Base-by-base conservation (phyloP, 1,140 invertebrate genomes). In the Drosophila willistoni region DNA sequence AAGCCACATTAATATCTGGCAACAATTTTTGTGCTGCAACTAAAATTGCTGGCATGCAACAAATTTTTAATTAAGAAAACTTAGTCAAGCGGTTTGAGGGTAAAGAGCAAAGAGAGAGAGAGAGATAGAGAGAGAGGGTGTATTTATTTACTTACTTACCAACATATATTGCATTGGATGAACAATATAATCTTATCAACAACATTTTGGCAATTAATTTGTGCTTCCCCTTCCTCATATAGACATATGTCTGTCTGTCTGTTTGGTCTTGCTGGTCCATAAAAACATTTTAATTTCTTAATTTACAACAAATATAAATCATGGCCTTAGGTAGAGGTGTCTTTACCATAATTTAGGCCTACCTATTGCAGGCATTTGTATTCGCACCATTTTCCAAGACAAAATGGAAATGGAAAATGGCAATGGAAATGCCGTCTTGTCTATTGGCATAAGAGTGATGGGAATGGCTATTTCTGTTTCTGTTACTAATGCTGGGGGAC, bases 251-350 rank as follows among this genome's bases (percentile, higher is more conserved):
- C 57, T 36, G 22, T 22, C 7, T 22, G 19, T 22, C 19, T 22
- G 19, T 1, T 22, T 22, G 1, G 73, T 19, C 61, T 7, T 41
- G 66, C 61, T 77, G 76, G 42, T 39, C 84, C 85, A 89, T 84
- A 89, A 89, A 89, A 76, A 71, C 81, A 90, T 89, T 89, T 89
- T 89, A 89, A 89, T 89, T 89, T 89, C 84, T 89, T 89, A 81
- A 89, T 89, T 89, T 90, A 84, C 81, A 87, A 73, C 80, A 81
- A 73, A 81, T 73, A 89, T 89, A 89, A 89, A 89, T 89, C 84
- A 89, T 76, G 68, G 80, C 73, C 80, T 75, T 60, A 74, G 84
- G 72, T 19, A 36, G 29, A 36, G 44, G 44, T 87, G 83, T 87
- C 80, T 71, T 87, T 69, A 74, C 84, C 80, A 89, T 89, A 89